These are phyloP conservation scores for Argyrosomus japonicus DNA, from an alignment of 2,113 vertebrate species.

Conservation along the genomic window DNA sequence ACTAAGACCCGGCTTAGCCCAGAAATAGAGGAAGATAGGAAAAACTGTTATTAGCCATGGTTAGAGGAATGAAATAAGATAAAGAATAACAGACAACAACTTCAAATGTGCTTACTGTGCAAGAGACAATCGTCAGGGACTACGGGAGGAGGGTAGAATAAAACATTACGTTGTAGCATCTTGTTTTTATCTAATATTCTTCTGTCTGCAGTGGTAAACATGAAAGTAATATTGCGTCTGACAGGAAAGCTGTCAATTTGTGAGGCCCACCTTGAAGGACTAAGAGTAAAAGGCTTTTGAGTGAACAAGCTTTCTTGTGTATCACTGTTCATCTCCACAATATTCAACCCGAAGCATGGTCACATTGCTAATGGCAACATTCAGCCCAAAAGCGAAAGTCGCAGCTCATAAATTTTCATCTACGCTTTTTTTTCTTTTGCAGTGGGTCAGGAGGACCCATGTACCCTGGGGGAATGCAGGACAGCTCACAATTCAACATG, in stretches of 20 bases:
- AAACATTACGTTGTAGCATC: slow-evolving; percentile 25
- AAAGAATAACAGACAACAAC: slow-evolving; percentile 76
- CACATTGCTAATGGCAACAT: slow-evolving; percentile 59
- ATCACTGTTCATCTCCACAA: slow-evolving; percentile 26
- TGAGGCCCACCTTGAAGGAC: slow-evolving; percentile 32
- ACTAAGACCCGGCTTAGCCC: slow-evolving; percentile 79
- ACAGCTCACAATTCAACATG: slow-evolving; percentile 62
- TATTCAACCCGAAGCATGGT: slow-evolving; percentile 48
- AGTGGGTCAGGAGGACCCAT: slow-evolving; percentile 47
- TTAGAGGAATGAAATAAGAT: slow-evolving; percentile 74
- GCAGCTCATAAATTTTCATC: slow-evolving; percentile 61
- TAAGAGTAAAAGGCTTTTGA: slow-evolving; percentile 24
- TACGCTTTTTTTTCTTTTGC: slow-evolving; percentile 25
- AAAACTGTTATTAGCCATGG: slow-evolving; percentile 74
- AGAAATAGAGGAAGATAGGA: slow-evolving; percentile 77
- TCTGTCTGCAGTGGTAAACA: slow-evolving; percentile 44
- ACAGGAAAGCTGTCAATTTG: slow-evolving; percentile 40
- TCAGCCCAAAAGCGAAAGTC: slow-evolving; percentile 61
- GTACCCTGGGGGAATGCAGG: slow-evolving; percentile 54
- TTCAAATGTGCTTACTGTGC: slow-evolving; percentile 77
- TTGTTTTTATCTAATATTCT: slow-evolving; percentile 56
- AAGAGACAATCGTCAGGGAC: slow-evolving; percentile 60
- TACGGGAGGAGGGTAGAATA: slow-evolving; percentile 20
- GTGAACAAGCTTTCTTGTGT: slow-evolving; percentile 37
- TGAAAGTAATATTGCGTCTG: slow-evolving; percentile 35